Evolutionary conservation across 1,140 invertebrate genomes (phyloP).

Genomic region (Megalopta genalis): DNA sequence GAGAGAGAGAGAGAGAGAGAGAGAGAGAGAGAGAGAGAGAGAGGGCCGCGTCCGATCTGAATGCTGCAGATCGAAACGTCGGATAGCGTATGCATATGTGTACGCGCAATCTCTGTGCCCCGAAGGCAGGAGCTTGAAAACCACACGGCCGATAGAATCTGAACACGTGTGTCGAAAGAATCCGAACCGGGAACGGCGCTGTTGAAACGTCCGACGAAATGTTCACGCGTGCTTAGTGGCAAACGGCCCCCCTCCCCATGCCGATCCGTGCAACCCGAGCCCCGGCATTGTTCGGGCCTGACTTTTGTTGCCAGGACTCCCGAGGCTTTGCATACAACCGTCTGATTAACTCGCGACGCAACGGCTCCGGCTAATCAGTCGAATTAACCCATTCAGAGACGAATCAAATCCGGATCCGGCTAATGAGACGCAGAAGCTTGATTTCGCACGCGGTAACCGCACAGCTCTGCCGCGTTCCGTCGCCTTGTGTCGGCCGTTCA

Average conservation of each 20-base stretch:
- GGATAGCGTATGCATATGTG: constrained; percentile 2
- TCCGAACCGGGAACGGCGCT: no score
- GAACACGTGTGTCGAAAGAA: no score
- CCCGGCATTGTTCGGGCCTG: neutral
- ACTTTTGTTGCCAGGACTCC: neutral
- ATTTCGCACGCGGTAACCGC: neutral
- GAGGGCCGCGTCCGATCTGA: constrained; percentile 4
- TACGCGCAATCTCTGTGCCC: constrained; percentile 16
- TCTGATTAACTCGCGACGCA: neutral
- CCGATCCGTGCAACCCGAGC: no score
- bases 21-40: no score
- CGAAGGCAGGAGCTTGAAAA: no score
- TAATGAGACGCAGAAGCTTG: neutral
- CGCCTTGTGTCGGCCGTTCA: neutral
- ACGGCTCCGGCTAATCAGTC: neutral
- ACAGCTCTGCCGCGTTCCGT: neutral
- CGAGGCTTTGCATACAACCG: neutral
- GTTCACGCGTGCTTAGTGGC: neutral
- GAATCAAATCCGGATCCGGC: neutral
- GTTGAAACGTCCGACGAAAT: no score
- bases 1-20: no score
- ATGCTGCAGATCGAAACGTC: constrained; percentile 35
- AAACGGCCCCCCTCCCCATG: no score
- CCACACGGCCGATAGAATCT: no score
- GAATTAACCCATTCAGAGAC: neutral